Percentiles rank a stretch among this genome's conserved stretches.
Conservation (phyloP, 2,888 invertebrate genomes). For the Cryptops parisi region DNA sequence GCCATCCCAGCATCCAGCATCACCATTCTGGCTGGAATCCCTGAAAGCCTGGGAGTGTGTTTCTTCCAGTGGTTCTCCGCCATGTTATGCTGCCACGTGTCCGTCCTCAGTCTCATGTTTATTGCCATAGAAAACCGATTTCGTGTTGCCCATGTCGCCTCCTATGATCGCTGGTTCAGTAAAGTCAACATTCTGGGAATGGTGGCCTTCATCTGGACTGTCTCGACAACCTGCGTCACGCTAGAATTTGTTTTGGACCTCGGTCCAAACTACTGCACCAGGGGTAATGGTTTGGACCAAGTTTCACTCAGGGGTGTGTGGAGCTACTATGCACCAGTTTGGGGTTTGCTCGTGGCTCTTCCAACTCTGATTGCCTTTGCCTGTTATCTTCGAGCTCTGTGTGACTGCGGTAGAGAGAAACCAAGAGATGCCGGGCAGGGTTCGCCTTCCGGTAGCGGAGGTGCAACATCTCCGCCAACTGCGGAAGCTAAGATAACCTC, state of each 20-base stretch:
- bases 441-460: background rate
- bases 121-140: slow-evolving; percentile 52
- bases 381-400: slow-evolving; percentile 38
- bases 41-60: slow-evolving; percentile 38
- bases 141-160: slow-evolving; percentile 34
- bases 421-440: slow-evolving; percentile 22
- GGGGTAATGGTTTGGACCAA: too few relatives aligned
- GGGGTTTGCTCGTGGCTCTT: slow-evolving; percentile 42
- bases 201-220: slow-evolving; percentile 41
- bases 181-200: slow-evolving; percentile 32
- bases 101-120: slow-evolving; percentile 45
- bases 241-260: slow-evolving; percentile 44
- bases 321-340: slow-evolving; percentile 39
- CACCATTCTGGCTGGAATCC: slow-evolving; percentile 48
- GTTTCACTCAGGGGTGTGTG: slow-evolving; percentile 16
- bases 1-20: slow-evolving; percentile 55
- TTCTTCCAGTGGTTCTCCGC: slow-evolving; percentile 50
- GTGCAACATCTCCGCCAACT: slow-evolving; percentile 4
- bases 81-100: slow-evolving; percentile 49
- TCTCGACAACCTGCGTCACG: slow-evolving; percentile 42
- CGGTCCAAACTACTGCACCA: slow-evolving; percentile 23
- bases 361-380: slow-evolving; percentile 43
- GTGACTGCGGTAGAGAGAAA: slow-evolving; percentile 39
- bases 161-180: slow-evolving; percentile 20
- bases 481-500: slow-evolving; percentile 20